These are phyloP conservation scores for Nineta flava DNA, from an alignment of 2,888 invertebrate genomes.

Conservation along the genomic window DNA sequence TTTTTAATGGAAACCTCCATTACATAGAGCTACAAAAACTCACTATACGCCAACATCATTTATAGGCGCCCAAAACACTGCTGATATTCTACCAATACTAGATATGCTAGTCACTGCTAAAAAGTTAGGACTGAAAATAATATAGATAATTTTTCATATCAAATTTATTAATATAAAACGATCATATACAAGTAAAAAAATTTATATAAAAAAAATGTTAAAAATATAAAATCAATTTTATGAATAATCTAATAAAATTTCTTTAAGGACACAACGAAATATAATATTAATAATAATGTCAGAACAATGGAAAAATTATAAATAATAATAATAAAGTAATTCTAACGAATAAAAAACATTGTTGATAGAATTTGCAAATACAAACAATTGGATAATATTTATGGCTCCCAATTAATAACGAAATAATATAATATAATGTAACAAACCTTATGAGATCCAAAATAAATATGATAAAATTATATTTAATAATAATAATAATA, in stretches of 20 bases:
- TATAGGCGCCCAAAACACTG: too few species aligned
- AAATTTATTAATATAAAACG: not conserved
- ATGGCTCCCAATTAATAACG: constrained; percentile 7
- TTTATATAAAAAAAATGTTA: not conserved
- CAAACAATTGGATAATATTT: constrained; percentile 4
- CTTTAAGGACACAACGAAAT: not conserved
- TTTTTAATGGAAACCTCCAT: too few species aligned
- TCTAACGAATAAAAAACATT: constrained; percentile 1
- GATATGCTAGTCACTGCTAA: too few species aligned
- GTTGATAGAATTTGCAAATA: constrained; percentile 7
- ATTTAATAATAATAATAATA: not conserved
- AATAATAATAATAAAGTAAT: not conserved
- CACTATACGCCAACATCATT: too few species aligned
- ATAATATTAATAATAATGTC: not conserved
- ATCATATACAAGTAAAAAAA: constrained; percentile 4
- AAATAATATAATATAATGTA: constrained; percentile 4
- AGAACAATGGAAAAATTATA: not conserved
- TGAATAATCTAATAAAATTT: not conserved
- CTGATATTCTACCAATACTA: too few species aligned
- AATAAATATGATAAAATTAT: not conserved
- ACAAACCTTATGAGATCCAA: constrained; percentile 7
- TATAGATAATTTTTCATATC: too few species aligned
- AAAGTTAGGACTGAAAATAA: too few species aligned
- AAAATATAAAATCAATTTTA: constrained; percentile 2
- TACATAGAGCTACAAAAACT: too few species aligned